These are phyloP conservation scores for Melanaphis sacchari DNA, from an alignment of 1,140 invertebrate genomes.

Conservation along the genomic window DNA sequence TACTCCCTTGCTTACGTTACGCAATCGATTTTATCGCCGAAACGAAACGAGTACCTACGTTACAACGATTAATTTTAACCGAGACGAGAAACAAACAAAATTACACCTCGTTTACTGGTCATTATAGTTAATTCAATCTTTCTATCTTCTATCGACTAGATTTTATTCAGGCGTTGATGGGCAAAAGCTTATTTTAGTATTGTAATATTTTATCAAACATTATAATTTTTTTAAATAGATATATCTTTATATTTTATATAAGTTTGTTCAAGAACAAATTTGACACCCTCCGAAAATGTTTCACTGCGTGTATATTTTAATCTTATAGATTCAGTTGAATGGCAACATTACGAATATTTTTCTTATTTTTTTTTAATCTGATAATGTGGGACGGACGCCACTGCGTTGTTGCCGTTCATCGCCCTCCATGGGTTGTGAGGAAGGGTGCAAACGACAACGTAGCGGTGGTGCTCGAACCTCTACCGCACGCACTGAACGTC, in stretches of 20 bases:
- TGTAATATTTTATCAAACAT: background rate
- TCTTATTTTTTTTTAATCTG: conserved; percentile 24
- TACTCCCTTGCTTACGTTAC: background rate
- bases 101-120: background rate
- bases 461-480: background rate
- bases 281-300: background rate
- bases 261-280: background rate
- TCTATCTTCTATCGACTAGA: background rate
- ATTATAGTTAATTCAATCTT: background rate
- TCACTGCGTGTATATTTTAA: background rate
- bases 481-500: background rate
- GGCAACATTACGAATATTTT: conserved; percentile 7
- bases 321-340: conserved; percentile 10
- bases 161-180: background rate
- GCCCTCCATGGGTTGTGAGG: background rate
- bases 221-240: no score
- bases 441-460: conserved; percentile 30
- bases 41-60: background rate
- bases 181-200: background rate
- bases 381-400: conserved; percentile 36
- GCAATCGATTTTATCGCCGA: conserved; percentile 11
- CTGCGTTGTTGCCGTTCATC: conserved; percentile 43
- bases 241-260: background rate
- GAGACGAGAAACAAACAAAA: background rate
- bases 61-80: conserved; percentile 2